These are phyloP conservation scores for Scaeva pyrastri DNA, from an alignment of 2,888 invertebrate species.

Conservation along the genomic window DNA sequence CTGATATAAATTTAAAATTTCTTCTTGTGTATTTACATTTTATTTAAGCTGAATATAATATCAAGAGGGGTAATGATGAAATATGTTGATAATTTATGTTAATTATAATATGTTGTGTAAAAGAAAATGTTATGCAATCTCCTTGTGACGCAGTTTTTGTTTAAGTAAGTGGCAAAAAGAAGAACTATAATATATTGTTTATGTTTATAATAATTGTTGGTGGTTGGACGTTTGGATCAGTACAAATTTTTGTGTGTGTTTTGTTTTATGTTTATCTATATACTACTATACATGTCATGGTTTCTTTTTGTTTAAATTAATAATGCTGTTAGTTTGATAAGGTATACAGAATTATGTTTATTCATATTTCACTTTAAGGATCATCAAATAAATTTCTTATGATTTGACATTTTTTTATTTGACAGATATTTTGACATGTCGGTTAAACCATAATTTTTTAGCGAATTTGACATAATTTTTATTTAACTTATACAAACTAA, in stretches of 20 bases:
- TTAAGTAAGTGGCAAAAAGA: conserved; percentile 3
- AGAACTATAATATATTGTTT: conserved; percentile 7
- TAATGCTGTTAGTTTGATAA: conserved; percentile 28
- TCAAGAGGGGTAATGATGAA: conserved; percentile 48
- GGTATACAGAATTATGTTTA: not conserved
- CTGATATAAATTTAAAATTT: conserved; percentile 58
- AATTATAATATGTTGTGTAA: conserved; percentile 16
- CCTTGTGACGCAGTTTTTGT: conserved; percentile 21
- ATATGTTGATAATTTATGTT: conserved; percentile 26
- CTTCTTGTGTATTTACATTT: conserved; percentile 56
- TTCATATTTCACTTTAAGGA: not conserved
- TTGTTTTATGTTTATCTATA: conserved; percentile 26
- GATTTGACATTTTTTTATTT: not conserved
- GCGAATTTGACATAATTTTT: not conserved
- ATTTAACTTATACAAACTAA: not conserved
- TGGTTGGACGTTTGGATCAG: conserved; percentile 45
- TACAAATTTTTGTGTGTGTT: conserved; percentile 27
- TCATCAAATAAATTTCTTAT: no score
- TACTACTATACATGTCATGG: conserved; percentile 27
- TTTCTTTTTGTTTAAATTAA: conserved; percentile 21
- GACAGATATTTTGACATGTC: no score
- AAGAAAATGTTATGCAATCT: conserved; percentile 68
- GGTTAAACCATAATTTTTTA: not conserved
- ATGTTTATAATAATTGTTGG: conserved; percentile 22
- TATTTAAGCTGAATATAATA: conserved; percentile 61